Evolutionary conservation across 2,113 vertebrate species (phyloP), one percentile per base, ranked within the genome.

Genomic region (Pica pica): DNA sequence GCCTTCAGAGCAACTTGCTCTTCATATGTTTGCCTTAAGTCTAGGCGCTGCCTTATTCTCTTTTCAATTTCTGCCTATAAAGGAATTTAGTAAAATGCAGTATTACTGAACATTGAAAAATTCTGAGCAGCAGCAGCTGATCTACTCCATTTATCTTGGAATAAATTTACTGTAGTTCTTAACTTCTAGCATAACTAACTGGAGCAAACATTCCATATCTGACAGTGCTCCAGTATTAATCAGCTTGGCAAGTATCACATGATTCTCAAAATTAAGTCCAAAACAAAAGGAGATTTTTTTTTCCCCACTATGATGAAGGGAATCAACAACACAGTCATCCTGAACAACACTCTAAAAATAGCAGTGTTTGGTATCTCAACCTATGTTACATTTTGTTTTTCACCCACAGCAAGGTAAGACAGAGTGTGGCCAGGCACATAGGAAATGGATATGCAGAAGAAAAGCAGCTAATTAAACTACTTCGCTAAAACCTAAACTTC

Each of bases 31-130:
- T 98, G 98, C 95, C 98, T 98, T 92, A 99, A 91, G 87, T 99
- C 98, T 42, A 98, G 97, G 69, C 98, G 96, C 83, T 98, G 98
- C 79, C 97, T 96, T 91, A 99, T 97, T 94, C 98, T 99, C 87
- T 97, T 98, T 93, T 99, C 98, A 97, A 98, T 98, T 94, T 98
- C 98, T 80, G 98, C 98, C 99, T 98, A 55, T 95, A 95, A 86
- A 69, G 68, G 63, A 57, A 75, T 44, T 3, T 2, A 77, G 42
- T 26, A 35, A 84, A 90, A 84, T 7, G 12, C 44, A 46, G 2
- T 21, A 6, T n/a, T 44, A 79, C 8, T 59, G 70, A 73, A 50
- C 19, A 26, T 16, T 0, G 7, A 63, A 91, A 56, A 63, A 60
- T 20, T 44, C 18, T 24, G 10, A 86, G n/a, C 30, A 46, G 7